Evolutionary conservation across 1,140 invertebrate genomes (phyloP).

Genomic region (Aphelinus atriplicis): DNA sequence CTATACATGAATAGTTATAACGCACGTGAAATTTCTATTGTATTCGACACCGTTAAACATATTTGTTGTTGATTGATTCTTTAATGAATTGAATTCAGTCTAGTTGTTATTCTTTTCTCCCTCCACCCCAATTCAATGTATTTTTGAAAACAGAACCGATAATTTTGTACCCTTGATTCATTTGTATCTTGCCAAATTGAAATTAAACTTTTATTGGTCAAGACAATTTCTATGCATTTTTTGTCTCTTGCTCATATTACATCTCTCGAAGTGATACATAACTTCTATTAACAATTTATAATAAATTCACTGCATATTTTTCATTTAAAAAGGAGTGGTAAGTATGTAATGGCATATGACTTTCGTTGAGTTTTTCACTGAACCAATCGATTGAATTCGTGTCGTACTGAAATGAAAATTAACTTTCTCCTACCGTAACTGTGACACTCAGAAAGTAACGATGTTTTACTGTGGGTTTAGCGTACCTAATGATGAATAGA

Average conservation of each 20-base stretch:
- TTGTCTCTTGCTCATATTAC: not conserved
- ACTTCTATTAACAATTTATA: too few species aligned
- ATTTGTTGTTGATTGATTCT: slow-evolving; percentile 34
- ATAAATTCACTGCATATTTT: not conserved
- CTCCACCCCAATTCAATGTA: slow-evolving; percentile 28
- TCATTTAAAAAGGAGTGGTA: slow-evolving; percentile 26
- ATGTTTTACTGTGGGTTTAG: not conserved
- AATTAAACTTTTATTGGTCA: slow-evolving; percentile 43
- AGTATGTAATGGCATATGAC: slow-evolving; percentile 28
- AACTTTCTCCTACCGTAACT: slow-evolving; percentile 9
- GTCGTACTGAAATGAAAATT: not conserved
- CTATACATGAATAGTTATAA: slow-evolving; percentile 19
- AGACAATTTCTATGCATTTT: slow-evolving; percentile 36
- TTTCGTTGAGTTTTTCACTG: not conserved
- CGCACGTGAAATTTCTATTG: slow-evolving; percentile 34
- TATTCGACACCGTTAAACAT: slow-evolving; percentile 28
- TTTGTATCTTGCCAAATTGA: slow-evolving; percentile 41
- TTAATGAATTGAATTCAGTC: slow-evolving; percentile 29
- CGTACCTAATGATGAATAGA: not conserved
- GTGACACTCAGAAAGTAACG: not conserved
- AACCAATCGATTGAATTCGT: not conserved
- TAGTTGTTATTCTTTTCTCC: slow-evolving; percentile 32
- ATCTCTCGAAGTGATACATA: too few species aligned
- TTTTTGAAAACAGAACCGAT: slow-evolving; percentile 20
- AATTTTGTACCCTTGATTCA: slow-evolving; percentile 38